Conservation (phyloP, 2,888 invertebrate species). For the Thecophora atra region DNA sequence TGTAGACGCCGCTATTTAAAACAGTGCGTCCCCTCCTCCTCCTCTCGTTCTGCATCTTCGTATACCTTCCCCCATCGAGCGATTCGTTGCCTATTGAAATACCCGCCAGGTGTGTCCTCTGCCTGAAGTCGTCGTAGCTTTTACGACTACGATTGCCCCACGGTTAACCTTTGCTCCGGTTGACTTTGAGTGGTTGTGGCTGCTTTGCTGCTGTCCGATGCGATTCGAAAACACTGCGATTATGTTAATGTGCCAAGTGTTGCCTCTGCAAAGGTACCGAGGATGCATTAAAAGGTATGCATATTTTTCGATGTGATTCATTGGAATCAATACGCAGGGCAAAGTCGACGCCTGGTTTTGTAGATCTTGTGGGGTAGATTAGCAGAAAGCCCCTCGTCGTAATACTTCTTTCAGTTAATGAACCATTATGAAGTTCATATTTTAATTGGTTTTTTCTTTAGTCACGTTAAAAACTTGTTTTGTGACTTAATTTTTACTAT, state of each 20-base stretch:
- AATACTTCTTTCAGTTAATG: not conserved
- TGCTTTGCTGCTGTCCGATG: slow-evolving; percentile 6
- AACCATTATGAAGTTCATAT: not conserved
- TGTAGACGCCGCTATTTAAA: not conserved
- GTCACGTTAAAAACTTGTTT: not conserved
- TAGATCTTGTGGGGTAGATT: slow-evolving; percentile 26
- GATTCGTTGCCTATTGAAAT: slow-evolving; percentile 14
- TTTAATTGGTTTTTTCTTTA: no score
- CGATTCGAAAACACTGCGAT: slow-evolving; percentile 23
- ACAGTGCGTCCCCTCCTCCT: not conserved
- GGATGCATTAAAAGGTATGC: not conserved
- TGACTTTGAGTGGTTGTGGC: slow-evolving; percentile 22
- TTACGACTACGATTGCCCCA: slow-evolving; percentile 1
- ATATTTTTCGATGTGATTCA: slow-evolving; percentile 19
- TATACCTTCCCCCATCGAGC: not conserved
- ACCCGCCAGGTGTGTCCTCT: slow-evolving; percentile 25
- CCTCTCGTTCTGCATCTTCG: not conserved
- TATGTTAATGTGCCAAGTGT: slow-evolving; percentile 54
- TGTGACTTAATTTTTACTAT: no score
- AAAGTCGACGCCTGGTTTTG: not conserved
- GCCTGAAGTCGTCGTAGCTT: slow-evolving; percentile 28
- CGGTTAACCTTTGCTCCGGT: slow-evolving; percentile 20
- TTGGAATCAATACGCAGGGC: slow-evolving; percentile 6
- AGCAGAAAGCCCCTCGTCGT: not conserved
- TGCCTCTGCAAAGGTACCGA: slow-evolving; percentile 28